Conservation (phyloP, 1,140 invertebrate species). For the Listronotus bonariensis region DNA sequence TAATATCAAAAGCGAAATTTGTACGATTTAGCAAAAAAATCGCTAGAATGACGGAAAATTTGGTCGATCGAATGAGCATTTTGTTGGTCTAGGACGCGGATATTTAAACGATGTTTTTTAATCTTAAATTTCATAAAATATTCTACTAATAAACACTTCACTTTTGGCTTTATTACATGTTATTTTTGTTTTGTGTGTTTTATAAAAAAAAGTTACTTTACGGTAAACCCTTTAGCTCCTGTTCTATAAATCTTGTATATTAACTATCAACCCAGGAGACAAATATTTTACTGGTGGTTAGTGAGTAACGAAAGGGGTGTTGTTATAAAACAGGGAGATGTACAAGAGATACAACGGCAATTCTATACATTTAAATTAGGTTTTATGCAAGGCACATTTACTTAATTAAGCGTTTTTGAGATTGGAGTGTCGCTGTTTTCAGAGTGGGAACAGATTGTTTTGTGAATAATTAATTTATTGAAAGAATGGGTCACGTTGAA, state of each 20-base stretch:
- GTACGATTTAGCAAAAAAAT: too few relatives aligned
- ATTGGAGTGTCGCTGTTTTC: conserved; percentile 19
- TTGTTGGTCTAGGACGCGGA: too few relatives aligned
- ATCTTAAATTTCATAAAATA: too few relatives aligned
- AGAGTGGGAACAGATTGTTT: conserved; percentile 21
- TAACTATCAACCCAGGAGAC: conserved; percentile 26
- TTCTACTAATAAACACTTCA: too few relatives aligned
- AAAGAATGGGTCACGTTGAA: neutral
- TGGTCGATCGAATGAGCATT: too few relatives aligned
- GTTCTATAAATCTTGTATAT: conserved; percentile 6
- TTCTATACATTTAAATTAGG: conserved; percentile 39
- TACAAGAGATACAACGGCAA: conserved; percentile 21
- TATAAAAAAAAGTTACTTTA: too few relatives aligned
- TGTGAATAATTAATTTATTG: conserved; percentile 28
- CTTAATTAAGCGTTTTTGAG: conserved; percentile 33
- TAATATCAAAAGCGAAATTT: too few relatives aligned
- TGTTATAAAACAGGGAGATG: conserved; percentile 15
- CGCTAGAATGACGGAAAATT: too few relatives aligned
- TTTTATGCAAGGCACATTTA: conserved; percentile 24
- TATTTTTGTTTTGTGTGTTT: too few relatives aligned
- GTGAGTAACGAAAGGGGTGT: conserved; percentile 26
- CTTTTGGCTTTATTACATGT: too few relatives aligned
- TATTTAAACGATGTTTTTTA: too few relatives aligned
- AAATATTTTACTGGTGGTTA: conserved; percentile 35
- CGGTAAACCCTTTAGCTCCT: too few relatives aligned